Evolutionary conservation across 2,113 vertebrate genomes (phyloP), one percentile per base, ranked within the genome.

Genomic region (Limanda limanda): DNA sequence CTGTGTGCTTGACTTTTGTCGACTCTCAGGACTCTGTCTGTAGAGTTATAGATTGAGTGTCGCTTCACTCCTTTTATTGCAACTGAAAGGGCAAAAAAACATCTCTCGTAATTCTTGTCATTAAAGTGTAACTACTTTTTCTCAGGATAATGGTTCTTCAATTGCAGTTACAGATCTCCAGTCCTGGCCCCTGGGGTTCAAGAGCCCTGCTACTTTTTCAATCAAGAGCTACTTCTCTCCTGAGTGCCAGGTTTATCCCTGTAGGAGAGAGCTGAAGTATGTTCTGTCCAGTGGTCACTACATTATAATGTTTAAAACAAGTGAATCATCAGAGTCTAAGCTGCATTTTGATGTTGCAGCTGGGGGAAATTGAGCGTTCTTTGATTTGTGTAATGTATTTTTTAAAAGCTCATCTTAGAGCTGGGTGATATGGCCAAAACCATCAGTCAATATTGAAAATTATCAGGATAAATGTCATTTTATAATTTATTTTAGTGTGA

Each of bases 151-250:
- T 40, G n/a, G n/a, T 18, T 62, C 27, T 24, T 72, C 2, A 40
- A 20, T 20, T 72, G 69, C 24, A 59, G 12, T 60, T 60, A 58
- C 13, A 58, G 3, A 57, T 4, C 24, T 3, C 2, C 40, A 21
- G 5, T n/a, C 40, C n/a, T 55, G 13, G 9, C 66, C 14, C 10
- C 14, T 3, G 21, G 31, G 13, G 6, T 23, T 6, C 31, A 8
- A 35, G n/a, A 31, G 27, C 7, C 58, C 13, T 63, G 37, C 21
- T 69, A 45, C 20, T 69, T 69, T 25, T 61, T 55, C n/a, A 55
- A 23, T 55, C 27, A 52, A 40, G 1, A 35, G 23, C 57, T 5
- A n/a, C 55, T 31, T 48, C 3, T 18, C 54, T 25, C 4, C 35
- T 13, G 2, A 14, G 14, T 23, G 8, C 13, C 13, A 35, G 25